Evolutionary conservation across 2,797 vertebrate genomes (phyloP).

Genomic region (Sphenopsis melanotis): DNA sequence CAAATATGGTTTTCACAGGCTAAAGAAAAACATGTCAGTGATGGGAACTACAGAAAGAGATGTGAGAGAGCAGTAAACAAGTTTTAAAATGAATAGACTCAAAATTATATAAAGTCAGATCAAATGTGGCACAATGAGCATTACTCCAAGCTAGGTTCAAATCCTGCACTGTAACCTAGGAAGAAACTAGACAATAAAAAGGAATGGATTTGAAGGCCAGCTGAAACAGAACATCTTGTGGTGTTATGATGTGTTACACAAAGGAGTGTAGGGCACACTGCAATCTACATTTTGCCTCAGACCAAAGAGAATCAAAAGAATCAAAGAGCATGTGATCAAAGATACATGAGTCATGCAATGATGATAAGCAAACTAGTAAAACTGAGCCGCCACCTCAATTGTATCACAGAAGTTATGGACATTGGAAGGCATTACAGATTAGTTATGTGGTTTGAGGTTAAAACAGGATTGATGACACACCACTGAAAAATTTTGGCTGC

Average conservation of each 20-base stretch:
- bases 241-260: not conserved
- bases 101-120: not conserved
- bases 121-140: not conserved
- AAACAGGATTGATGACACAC: not conserved
- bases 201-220: not conserved
- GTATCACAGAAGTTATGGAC: not conserved
- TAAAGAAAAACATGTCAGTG: not conserved
- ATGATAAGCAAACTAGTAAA: not conserved
- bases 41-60: not conserved
- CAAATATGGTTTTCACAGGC: not conserved
- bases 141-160: not conserved
- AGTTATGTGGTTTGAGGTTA: not conserved
- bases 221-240: not conserved
- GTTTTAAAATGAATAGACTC: not conserved
- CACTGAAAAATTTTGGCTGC: not conserved
- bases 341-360: accelerated
- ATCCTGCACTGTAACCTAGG: not conserved
- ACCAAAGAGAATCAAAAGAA: not conserved
- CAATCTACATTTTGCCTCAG: not conserved
- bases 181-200: not conserved
- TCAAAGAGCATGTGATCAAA: not conserved
- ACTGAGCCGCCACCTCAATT: not conserved
- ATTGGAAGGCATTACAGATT: not conserved
- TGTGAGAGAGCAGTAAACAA: not conserved
- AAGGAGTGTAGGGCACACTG: not conserved